phyloP scores from a whole-genome alignment of 2,797 vertebrate genomes.

The Synanceia verrucosa region DNA sequence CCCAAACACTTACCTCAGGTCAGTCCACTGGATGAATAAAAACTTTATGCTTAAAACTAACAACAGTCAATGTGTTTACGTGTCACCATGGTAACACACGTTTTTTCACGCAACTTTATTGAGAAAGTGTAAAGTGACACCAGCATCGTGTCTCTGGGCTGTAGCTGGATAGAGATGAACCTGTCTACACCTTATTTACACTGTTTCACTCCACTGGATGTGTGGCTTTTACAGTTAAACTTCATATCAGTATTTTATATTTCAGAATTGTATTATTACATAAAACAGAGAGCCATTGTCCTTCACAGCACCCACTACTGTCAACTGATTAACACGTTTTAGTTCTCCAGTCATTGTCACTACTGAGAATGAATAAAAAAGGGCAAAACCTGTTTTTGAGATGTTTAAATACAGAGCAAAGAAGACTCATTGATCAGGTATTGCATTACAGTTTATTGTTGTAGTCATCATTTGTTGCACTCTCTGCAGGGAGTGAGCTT shows the following conservation, averaged over 20 bases:
- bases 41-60: neutral
- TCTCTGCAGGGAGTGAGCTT: constrained; percentile 66
- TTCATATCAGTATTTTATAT: too few relatives aligned
- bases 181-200: too few relatives aligned
- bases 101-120: neutral
- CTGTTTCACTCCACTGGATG: too few relatives aligned
- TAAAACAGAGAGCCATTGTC: too few relatives aligned
- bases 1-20: neutral
- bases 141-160: too few relatives aligned
- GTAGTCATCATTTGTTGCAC: constrained; percentile 63
- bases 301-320: too few relatives aligned
- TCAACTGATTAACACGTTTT: too few relatives aligned
- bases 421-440: constrained; percentile 28
- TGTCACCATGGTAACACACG: constrained; percentile 36
- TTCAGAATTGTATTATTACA: too few relatives aligned
- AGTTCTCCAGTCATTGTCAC: too few relatives aligned
- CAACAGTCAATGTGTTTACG: constrained; percentile 1
- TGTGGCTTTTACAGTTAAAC: too few relatives aligned
- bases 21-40: neutral
- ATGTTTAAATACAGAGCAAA: neutral
- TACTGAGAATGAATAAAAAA: too few relatives aligned
- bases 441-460: constrained; percentile 78
- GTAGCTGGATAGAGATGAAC: too few relatives aligned
- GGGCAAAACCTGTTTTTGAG: neutral
- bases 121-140: neutral